Conservation (phyloP, 2,797 vertebrate genomes). For the Pagetopsis macropterus region DNA sequence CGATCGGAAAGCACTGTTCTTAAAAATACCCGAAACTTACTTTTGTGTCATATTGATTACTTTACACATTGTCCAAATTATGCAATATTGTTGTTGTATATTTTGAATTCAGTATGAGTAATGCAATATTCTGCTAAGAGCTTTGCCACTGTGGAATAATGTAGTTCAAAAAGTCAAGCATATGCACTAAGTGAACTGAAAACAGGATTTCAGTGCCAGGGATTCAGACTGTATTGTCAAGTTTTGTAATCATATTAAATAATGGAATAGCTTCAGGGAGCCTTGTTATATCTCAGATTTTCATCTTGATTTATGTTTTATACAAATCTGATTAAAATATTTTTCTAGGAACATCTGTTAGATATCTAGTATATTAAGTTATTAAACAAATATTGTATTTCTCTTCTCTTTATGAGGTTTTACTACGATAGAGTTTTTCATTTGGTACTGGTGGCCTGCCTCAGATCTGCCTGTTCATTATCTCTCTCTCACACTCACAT, state of each 20-base stretch:
- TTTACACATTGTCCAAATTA: not conserved
- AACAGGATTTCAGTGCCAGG: conserved; percentile 17
- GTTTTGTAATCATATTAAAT: conserved; percentile 10
- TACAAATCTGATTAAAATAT: not conserved
- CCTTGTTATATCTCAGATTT: not conserved
- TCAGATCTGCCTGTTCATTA: conserved; percentile 1
- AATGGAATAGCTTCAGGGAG: not conserved
- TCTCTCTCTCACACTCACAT: not conserved
- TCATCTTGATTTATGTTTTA: not conserved
- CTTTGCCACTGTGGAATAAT: conserved; percentile 33
- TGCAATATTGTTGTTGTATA: not conserved
- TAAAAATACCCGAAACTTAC: conserved; percentile 7
- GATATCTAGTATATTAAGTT: not conserved
- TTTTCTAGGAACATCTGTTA: not conserved
- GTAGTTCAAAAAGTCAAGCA: conserved; percentile 23
- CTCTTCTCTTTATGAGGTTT: conserved; percentile 1
- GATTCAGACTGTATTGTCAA: conserved; percentile 9
- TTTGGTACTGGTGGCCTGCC: not conserved
- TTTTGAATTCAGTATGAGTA: conserved; percentile 27
- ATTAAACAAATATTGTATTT: too few species aligned
- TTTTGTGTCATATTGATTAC: conserved; percentile 3
- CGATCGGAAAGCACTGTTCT: conserved; percentile 9
- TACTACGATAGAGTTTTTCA: not conserved
- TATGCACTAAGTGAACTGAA: conserved; percentile 30
- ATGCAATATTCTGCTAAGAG: conserved; percentile 11